Conservation (phyloP, 2,888 invertebrate species). For the Timema cristinae region DNA sequence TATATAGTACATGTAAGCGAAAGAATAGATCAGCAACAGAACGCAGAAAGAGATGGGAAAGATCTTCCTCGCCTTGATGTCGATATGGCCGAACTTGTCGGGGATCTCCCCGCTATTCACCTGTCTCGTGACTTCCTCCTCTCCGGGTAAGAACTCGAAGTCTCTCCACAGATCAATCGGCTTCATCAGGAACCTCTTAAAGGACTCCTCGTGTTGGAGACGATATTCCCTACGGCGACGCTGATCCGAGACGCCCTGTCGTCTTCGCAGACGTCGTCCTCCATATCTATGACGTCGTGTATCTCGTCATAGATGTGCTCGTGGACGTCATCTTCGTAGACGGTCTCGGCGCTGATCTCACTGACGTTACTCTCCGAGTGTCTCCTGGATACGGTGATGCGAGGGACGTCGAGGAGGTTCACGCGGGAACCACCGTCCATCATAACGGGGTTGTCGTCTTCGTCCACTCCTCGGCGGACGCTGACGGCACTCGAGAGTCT, state of each 20-base stretch:
- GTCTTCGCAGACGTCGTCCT: slow-evolving; percentile 24
- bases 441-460: neutral
- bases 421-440: no score
- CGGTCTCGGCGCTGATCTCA: neutral
- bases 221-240: neutral
- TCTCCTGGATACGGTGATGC: neutral
- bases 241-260: neutral
- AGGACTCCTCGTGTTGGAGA: neutral
- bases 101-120: slow-evolving; percentile 34
- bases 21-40: slow-evolving; percentile 51
- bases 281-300: slow-evolving; percentile 25
- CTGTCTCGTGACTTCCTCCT: slow-evolving; percentile 31
- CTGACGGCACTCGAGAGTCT: slow-evolving; percentile 9
- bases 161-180: slow-evolving; percentile 29
- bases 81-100: slow-evolving; percentile 47
- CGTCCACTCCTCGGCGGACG: neutral
- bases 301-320: slow-evolving; percentile 15
- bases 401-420: neutral
- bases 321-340: slow-evolving; percentile 4
- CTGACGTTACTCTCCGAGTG: neutral
- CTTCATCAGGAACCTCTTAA: slow-evolving; percentile 21
- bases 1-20: slow-evolving; percentile 40
- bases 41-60: slow-evolving; percentile 55
- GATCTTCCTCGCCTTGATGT: slow-evolving; percentile 52
- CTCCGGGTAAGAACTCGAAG: slow-evolving; percentile 31